Conservation (phyloP, 2,888 invertebrate species). For the Eupithecia pulchellata region DNA sequence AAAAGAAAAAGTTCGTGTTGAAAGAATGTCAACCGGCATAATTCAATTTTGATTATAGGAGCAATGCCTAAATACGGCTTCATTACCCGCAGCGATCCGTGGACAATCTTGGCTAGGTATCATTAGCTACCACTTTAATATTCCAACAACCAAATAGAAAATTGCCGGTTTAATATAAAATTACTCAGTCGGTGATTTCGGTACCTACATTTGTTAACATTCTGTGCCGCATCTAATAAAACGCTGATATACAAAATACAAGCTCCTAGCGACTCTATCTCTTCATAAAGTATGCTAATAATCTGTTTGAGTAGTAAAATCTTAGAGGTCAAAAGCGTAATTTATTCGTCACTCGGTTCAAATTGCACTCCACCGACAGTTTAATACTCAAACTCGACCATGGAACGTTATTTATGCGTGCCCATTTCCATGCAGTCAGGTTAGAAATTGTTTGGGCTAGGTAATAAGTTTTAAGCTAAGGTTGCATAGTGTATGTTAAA, state of each 20-base stretch:
- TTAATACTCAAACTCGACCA: slow-evolving; percentile 70
- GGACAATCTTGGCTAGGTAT: slow-evolving; percentile 81
- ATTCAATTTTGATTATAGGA: slow-evolving; percentile 86
- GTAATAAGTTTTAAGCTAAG: slow-evolving; percentile 83
- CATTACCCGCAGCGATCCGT: slow-evolving; percentile 80
- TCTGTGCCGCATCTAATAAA: slow-evolving; percentile 26
- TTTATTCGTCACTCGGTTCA: slow-evolving; percentile 62
- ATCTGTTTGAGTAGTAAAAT: slow-evolving; percentile 39
- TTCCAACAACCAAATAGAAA: slow-evolving; percentile 73
- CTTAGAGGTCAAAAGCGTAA: slow-evolving; percentile 56
- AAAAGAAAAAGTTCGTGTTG: slow-evolving; percentile 78
- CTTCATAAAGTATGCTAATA: slow-evolving; percentile 18
- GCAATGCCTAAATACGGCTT: slow-evolving; percentile 81
- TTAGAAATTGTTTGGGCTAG: slow-evolving; percentile 81
- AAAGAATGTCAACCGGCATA: slow-evolving; percentile 81
- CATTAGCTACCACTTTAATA: slow-evolving; percentile 79
- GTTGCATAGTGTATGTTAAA: slow-evolving; percentile 80
- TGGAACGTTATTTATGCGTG: slow-evolving; percentile 78
- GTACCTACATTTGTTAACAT: slow-evolving; percentile 63
- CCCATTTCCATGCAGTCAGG: slow-evolving; percentile 79
- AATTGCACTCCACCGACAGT: slow-evolving; percentile 63
- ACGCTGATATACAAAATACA: slow-evolving; percentile 10
- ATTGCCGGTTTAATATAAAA: slow-evolving; percentile 77
- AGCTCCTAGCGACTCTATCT: slow-evolving; percentile 11
- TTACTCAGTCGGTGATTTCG: slow-evolving; percentile 75